Base-by-base conservation (phyloP, 1,140 invertebrate species). In the Drosophila tropicalis region DNA sequence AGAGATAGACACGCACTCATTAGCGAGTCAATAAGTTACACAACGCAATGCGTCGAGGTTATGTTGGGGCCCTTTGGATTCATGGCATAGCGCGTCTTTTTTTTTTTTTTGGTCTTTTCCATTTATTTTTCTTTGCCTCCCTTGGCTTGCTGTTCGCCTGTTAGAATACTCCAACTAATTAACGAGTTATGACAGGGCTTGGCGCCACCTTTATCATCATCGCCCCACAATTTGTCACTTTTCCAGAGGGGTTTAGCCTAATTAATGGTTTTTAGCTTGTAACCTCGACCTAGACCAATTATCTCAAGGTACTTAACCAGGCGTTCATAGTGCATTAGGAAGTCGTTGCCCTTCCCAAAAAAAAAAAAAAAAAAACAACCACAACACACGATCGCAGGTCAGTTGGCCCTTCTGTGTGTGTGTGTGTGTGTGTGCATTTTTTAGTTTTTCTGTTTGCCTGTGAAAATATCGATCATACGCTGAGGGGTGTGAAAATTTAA, bases 141-240 rank as follows among this genome's bases (percentile, higher is more conserved):
- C 4, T 39, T 39, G 4, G 34, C 39, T 25, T 65, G 56, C 90
- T 91, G 90, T 13, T 71, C 81, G 85, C 90, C 90, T 91, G 76
- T 81, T 91, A 69, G 70, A 84, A 90, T 90, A 89, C 90, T 91
- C 90, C 90, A 91, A 91, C 90, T 91, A 91, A 91, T 91, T 91
- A 91, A 91, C 85, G 80, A 83, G 86, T 91, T 91, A 87, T 91
- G 86, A 87, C 86, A 89, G 69, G 25, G 77, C 81, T 81, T 73
- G 72, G 80, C 83, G 84, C 84, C 84, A 89, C 67, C 72, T 87
- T 68, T 80, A 77, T 87, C 83, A 86, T 76, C 66, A 69, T 54
- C 12, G 36, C 12, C 36, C 36, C 36, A 5, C 34, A 36, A 10
- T 61, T 32, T 63, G n/a, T 10, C 29, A 15, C n/a, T 22, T 47